These are phyloP conservation scores for Bombus waltoni DNA, from an alignment of 1,140 invertebrate species.

Conservation along the genomic window DNA sequence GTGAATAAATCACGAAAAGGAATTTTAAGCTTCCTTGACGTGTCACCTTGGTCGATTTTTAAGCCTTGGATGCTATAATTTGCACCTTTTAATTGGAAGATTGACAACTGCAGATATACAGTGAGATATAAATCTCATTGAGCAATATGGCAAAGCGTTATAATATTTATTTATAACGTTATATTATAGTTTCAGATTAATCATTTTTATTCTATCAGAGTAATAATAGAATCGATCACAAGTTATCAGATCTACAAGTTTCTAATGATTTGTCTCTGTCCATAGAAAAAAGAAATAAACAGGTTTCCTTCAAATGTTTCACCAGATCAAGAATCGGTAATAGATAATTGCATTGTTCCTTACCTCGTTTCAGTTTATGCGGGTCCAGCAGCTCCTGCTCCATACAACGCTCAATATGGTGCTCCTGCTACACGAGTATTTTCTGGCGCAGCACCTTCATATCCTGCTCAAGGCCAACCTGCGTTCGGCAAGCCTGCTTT, in stretches of 20 bases:
- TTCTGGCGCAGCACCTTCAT: slow-evolving; percentile 61
- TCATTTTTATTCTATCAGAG: not conserved
- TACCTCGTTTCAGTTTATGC: slow-evolving; percentile 65
- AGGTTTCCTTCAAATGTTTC: not conserved
- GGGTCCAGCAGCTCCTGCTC: slow-evolving; percentile 45
- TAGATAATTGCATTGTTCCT: not conserved
- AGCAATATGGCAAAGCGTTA: too few species aligned
- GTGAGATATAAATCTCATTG: not conserved
- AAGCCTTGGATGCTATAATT: not conserved
- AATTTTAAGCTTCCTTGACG: not conserved
- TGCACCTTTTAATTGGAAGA: not conserved
- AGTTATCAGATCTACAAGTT: not conserved
- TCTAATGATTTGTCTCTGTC: not conserved
- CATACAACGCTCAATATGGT: slow-evolving; percentile 75
- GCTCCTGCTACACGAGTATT: slow-evolving; percentile 62
- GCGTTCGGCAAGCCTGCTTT: slow-evolving; percentile 61
- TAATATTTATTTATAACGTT: too few species aligned
- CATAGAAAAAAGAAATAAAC: not conserved
- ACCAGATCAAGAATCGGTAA: not conserved
- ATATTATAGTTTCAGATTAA: not conserved
- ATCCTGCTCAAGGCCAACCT: slow-evolving; percentile 43
- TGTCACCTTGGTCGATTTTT: not conserved
- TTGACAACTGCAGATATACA: not conserved
- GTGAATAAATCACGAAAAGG: not conserved
- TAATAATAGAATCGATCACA: not conserved